Evolutionary conservation across 2,113 vertebrate genomes (phyloP), one percentile per base, ranked within the genome.

Genomic region (Opisthocomus hoazin): DNA sequence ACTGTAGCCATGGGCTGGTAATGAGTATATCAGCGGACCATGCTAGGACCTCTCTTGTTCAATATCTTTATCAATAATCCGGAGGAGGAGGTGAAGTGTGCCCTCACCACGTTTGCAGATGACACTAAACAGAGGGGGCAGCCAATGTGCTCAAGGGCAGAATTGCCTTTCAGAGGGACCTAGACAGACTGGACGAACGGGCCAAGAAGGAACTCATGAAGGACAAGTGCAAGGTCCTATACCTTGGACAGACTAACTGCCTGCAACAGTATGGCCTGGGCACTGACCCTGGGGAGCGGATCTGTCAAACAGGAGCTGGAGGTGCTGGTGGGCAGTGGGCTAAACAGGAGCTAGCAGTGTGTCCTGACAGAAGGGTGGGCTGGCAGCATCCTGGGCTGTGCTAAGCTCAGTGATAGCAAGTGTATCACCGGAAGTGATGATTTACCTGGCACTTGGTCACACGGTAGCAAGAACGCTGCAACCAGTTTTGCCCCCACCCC

Each of bases 281-380:
- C 11, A 37, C 1, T 1, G 13, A 13, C 5, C 32, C 7, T 69
- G 57, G 12, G n/a, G 29, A 63, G 19, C 0, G 1, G 23, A 6
- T 57, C 20, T 61, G n/a, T n/a, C n/a, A n/a, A 74, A 43, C 4
- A 22, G 56, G 20, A 30, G 24, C 32, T 56, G 54, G 41, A 48
- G 41, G 18, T 56, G 11, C 22, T 56, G 60, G 15, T 36, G 41
- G 46, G 12, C 32, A 50, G 48, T 19, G 24, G 19, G 36, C 6
- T 64, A 45, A 83, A 51, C 20, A 21, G 20, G 15, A 63, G 22
- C 11, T 15, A 63, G 36, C 16, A 37, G 20, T 7, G n/a, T 53
- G 24, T 14, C 53, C n/a, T 80, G 53, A 29, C 11, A n/a, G 4
- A 36, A 37, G 18, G 32, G 23, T 20, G 45, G 41, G 23, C 27